These are phyloP conservation scores for Girardia tigrina DNA, from an alignment of 2,888 invertebrate genomes.

Conservation along the genomic window DNA sequence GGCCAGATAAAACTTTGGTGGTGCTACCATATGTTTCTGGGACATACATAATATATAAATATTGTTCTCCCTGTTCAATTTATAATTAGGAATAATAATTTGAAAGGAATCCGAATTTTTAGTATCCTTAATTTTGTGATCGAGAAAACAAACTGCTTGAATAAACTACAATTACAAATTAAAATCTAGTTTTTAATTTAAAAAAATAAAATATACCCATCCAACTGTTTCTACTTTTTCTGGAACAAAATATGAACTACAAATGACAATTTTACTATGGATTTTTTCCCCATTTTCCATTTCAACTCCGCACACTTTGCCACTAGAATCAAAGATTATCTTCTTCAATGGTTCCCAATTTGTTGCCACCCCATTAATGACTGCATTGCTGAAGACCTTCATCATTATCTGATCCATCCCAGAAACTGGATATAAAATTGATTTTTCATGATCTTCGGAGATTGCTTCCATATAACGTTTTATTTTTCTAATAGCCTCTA, in stretches of 20 bases:
- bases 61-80: neutral
- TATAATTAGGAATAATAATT: neutral
- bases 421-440: neutral
- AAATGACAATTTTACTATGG: neutral
- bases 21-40: neutral
- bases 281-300: neutral
- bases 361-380: neutral
- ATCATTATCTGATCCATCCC: neutral
- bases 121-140: neutral
- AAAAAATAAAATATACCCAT: neutral
- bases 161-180: neutral
- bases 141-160: neutral
- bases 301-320: neutral
- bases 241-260: neutral
- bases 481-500: neutral
- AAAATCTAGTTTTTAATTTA: neutral
- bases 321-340: neutral
- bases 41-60: neutral
- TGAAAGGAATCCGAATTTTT: neutral
- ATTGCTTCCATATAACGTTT: neutral
- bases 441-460: neutral
- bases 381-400: neutral
- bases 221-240: neutral
- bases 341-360: neutral
- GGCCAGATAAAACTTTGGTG: neutral